These are phyloP conservation scores for Blennius ocellaris DNA, from an alignment of 2,113 vertebrate species.

Conservation along the genomic window DNA sequence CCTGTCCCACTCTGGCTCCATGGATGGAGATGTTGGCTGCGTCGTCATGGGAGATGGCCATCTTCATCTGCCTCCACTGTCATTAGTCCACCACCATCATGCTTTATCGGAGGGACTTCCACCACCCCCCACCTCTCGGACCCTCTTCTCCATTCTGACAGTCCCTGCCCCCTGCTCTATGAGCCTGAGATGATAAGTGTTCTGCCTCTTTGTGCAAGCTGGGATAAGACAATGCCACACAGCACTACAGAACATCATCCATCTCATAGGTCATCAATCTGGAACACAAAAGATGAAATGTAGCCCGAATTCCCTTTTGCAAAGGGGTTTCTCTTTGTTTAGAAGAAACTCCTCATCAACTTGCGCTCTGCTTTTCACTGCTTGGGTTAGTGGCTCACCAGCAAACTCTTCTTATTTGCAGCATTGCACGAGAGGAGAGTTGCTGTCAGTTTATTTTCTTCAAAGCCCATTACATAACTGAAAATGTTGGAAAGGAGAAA, in stretches of 20 bases:
- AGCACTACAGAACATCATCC: slow-evolving; percentile 83
- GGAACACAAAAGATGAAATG: slow-evolving; percentile 84
- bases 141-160: slow-evolving; percentile 71
- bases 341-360: slow-evolving; percentile 44
- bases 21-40: slow-evolving; percentile 57
- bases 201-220: slow-evolving; percentile 72
- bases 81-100: slow-evolving; percentile 76
- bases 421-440: slow-evolving; percentile 14
- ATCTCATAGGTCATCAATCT: slow-evolving; percentile 84
- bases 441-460: slow-evolving; percentile 1
- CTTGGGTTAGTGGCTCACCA: slow-evolving; percentile 17
- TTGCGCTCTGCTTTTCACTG: slow-evolving; percentile 48
- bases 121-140: slow-evolving; percentile 54
- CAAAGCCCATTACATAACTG: neutral
- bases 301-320: slow-evolving; percentile 63
- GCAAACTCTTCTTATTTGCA: slow-evolving; percentile 7
- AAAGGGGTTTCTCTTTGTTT: slow-evolving; percentile 60
- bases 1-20: slow-evolving; percentile 39
- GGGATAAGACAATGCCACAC: slow-evolving; percentile 82
- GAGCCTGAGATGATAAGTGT: slow-evolving; percentile 83
- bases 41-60: slow-evolving; percentile 70
- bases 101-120: slow-evolving; percentile 73
- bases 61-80: slow-evolving; percentile 80
- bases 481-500: neutral
- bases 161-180: slow-evolving; percentile 74